Base-by-base conservation (phyloP, 2,888 invertebrate genomes). In the Gari tellinella region DNA sequence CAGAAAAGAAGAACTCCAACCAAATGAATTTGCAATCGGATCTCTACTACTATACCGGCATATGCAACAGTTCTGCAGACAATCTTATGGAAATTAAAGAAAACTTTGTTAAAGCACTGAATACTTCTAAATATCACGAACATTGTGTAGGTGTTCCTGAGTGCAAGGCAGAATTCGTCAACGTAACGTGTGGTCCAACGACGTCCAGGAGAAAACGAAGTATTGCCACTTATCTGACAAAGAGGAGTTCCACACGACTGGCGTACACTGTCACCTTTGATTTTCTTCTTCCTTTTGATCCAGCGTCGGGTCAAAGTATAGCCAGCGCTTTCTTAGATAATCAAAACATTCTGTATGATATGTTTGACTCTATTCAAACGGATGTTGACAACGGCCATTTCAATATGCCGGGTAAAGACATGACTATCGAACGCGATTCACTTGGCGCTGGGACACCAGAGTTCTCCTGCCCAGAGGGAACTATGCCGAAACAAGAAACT, bases 21-120 rank as follows among this genome's bases (percentile, higher is more conserved):
- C 51, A 51, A 10, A 72, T 73, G 67, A 37, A 60, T 38, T 58
- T 78, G 26, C 65, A 58, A 8, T 70, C 70, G n/a, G 73, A 73
- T 14, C 37, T 73, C n/a, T 74, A 64, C 56, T 78, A 78, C 62
- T 78, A 64, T 23, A 66, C 69, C 15, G 73, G 61, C 40, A 40
- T 70, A 49, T 78, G 78, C 43, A 68, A 70, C 56, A 67, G 65
- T 15, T 62, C 72, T 3, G 46, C 58, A 15, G 38, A 41, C 4
- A 73, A 67, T 45, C 5, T 73, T 5, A 41, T 40, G 12, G 46
- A 73, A 31, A 78, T 78, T n/a, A 40, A 55, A 40, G 60, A 60
- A 38, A 74, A 74, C 23, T 78, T 78, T 49, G 52, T 77, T 4
- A 26, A 60, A n/a, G 69, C 72, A 12, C 45, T 78, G 12, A 70